Evolutionary conservation across 2,888 invertebrate species (phyloP), one percentile per base, ranked within the genome.

Genomic region (Matsumyia berberina): DNA sequence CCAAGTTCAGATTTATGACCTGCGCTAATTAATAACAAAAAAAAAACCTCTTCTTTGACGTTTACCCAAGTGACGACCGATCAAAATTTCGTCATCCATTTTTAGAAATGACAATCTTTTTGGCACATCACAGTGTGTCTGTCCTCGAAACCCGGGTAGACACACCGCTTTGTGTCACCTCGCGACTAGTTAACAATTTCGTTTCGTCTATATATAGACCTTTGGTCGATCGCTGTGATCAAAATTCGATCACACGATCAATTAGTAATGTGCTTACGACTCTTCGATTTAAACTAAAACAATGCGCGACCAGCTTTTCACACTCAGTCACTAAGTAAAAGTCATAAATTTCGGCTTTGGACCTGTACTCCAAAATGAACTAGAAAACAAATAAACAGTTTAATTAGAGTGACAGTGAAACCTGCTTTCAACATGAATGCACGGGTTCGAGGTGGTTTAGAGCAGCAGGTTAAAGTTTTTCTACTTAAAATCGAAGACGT

Each of bases 221-320:
- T 62, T 24, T 53, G n/a, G 37, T 8, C n/a, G 6, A 33, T 39
- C 5, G 49, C 46, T 46, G 44, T 69, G 73, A 74, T 85, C 79
- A 79, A 49, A 85, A 74, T 55, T 79, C 69, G 79, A 85, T 85
- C 85, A 85, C 74, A 74, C 74, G 29, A 74, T 66, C 12, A 79
- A 85, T 85, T 74, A 74, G 69, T 79, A 69, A 70, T 67, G 67
- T 78, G 72, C 66, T 72, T 72, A 58, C 60, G 17, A 49, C 29
- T 76, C 76, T 81, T 79, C 29, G 37, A 57, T 64, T 69, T 55
- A 62, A 67, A 83, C 83, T 74, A 79, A 37, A 69, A 69, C 39
- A 69, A 53, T 39, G 19, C 46, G 66, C 42, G 46, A 19, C 6
- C 62, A 64, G 44, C 62, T 74, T 79, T 85, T 85, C 64, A 74